These are phyloP conservation scores for Alouatta palliata DNA, from an alignment of 2,113 vertebrate species.

Conservation along the genomic window DNA sequence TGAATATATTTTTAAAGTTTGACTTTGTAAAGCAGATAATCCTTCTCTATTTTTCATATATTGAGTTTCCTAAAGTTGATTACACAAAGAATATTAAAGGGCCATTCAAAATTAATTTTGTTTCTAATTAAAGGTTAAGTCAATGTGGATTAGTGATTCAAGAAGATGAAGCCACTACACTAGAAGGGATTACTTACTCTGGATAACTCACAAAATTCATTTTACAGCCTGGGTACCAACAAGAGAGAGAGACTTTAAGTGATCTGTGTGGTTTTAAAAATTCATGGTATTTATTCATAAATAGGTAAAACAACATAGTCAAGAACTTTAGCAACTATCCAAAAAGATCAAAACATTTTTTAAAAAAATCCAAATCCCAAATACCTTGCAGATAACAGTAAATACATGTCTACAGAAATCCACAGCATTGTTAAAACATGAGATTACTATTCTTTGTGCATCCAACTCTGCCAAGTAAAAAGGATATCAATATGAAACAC, in stretches of 20 bases:
- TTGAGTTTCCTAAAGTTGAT: slow-evolving; percentile 35
- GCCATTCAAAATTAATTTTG: slow-evolving; percentile 34
- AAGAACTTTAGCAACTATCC: slow-evolving; percentile 2
- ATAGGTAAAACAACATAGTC: not conserved
- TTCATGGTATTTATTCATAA: not conserved
- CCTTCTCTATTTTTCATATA: slow-evolving; percentile 9
- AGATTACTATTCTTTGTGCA: too few relatives aligned
- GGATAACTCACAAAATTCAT: not conserved
- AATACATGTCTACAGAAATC: not conserved
- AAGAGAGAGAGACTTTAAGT: not conserved
- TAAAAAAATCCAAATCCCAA: not conserved
- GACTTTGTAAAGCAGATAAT: slow-evolving; percentile 9
- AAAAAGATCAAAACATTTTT: not conserved
- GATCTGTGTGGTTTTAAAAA: slow-evolving; percentile 8
- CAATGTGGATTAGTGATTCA: not conserved
- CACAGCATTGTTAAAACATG: not conserved
- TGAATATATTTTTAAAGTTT: slow-evolving; percentile 20
- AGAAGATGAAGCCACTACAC: not conserved
- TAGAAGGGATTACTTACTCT: slow-evolving; percentile 1
- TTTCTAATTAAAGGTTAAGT: slow-evolving; percentile 45
- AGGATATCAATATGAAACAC: not conserved
- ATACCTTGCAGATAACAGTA: not conserved
- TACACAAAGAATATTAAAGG: slow-evolving; percentile 5
- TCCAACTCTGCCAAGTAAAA: not conserved
- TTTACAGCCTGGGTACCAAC: not conserved